Evolutionary conservation across 2,888 invertebrate genomes (phyloP), one percentile per base, ranked within the genome.

Genomic region (Pantelozetes paolii): DNA sequence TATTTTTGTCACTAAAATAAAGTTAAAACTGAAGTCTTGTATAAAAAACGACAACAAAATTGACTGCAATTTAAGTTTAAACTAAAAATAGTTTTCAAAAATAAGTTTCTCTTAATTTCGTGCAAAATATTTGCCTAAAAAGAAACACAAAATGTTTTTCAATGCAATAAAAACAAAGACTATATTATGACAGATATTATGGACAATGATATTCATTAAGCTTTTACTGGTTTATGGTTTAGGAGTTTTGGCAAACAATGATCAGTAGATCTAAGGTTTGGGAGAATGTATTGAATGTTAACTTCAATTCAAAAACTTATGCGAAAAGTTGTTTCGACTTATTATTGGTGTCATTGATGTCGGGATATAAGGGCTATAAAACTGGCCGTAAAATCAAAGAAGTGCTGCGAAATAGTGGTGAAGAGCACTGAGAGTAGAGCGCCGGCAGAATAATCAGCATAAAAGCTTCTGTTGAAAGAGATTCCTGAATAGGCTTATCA

Each of bases 341-440:
- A 62, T 62, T 62, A 62, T 62, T 30, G 62, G 62, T 62, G 36
- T 54, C 26, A n/a, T n/a, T n/a, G n/a, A n/a, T n/a, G n/a, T n/a
- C n/a, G n/a, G n/a, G n/a, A n/a, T n/a, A n/a, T n/a, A n/a, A n/a
- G 54, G 36, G 62, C 62, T 62, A 62, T 62, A 62, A 62, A 62
- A 62, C 32, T 62, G 36, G 62, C 62, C 36, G 62, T 62, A 62
- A 62, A 62, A 62, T 62, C 30, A 62, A 62, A 62, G 36, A 36
- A 62, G 32, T 62, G 62, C 62, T 23, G 26, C 54, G 26, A 20
- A 54, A 26, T 8, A 36, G 36, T 36, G 36, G 36, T 36, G 36
- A 5, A 36, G 6, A 36, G 36, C n/a, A 48, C 48, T 20, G 1
- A 13, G 23, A 32, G 36, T 9, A 62, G 62, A 62, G 62, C 62